Base-by-base conservation (phyloP, 2,797 vertebrate species). In the Avahi laniger region DNA sequence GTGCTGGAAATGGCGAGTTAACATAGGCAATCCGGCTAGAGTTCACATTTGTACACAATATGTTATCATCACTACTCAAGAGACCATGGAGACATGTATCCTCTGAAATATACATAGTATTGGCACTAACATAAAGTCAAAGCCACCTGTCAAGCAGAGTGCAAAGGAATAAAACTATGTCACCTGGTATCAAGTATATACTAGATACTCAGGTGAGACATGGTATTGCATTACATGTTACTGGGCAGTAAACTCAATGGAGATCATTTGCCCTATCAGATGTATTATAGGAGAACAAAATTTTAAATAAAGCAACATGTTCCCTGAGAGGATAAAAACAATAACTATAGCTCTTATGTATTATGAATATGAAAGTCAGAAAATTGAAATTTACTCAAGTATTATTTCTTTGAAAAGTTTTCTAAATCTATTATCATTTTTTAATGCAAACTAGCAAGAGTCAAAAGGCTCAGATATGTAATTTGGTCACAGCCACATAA, bases 271-370 rank as follows among this genome's bases (percentile, higher is more conserved):
- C 14, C 48, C 35, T 84, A 63, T n/a, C 28, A 69, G 28, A 65
- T 35, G 1, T 30, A 61, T 48, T 79, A 50, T 3, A 54, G 83
- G 33, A 92, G 15, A 83, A 94, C 17, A 59, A 26, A 86, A 84
- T n/a, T 76, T 81, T 63, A 59, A 93, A 93, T 84, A 84, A 95
- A 15, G 22, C 72, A 93, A 83, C 70, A 54, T 48, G 5, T 70
- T 84, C 13, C 41, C 57, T 65, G 22, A 63, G 38, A 96, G 41
- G 93, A 88, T 57, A 83, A 93, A 67, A 89, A 9, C 30, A 78
- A 83, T n/a, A 18, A 78, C 1, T 57, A 13, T 7, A 75, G n/a
- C 57, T 95, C 33, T 89, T 70, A 91, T 59, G 88, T 93, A 83
- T 43, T 89, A 46, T 52, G 73, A 65, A 65, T 78, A 83, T 35